Percentiles rank a stretch among this genome's conserved stretches.
phyloP scores from a whole-genome alignment of 2,888 invertebrate genomes.

The Epistrophella euchroma region DNA sequence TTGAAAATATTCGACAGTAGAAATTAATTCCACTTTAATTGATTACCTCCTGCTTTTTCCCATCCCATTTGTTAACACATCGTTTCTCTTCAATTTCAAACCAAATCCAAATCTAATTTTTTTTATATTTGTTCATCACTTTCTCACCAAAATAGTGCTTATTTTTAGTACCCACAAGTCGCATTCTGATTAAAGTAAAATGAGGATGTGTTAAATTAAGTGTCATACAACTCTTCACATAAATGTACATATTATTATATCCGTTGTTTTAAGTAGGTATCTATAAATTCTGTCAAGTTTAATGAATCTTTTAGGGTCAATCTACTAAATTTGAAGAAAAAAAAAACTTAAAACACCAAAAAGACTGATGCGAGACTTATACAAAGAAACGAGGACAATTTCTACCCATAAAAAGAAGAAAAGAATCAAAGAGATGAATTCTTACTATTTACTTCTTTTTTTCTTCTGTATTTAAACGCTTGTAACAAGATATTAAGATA shows the following conservation, averaged over 20 bases:
- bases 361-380: neutral
- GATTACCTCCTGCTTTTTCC: neutral
- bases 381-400: constrained; percentile 1
- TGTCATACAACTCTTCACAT: constrained; percentile 37
- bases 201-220: constrained; percentile 32
- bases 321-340: constrained; percentile 37
- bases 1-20: neutral
- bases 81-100: neutral
- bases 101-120: neutral
- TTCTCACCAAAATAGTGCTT: neutral
- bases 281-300: constrained; percentile 34
- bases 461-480: constrained; percentile 36
- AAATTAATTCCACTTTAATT: neutral
- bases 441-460: constrained; percentile 3
- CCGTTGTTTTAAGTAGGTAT: constrained; percentile 4
- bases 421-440: constrained; percentile 20
- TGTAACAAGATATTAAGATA: constrained; percentile 63
- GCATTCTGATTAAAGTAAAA: neutral
- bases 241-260: neutral
- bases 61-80: neutral
- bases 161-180: neutral
- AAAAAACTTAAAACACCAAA: neutral
- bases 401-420: constrained; percentile 18
- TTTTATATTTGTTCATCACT: neutral
- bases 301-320: constrained; percentile 53